Percentiles rank a stretch among this genome's conserved stretches.
These are phyloP conservation scores for Tyto alba DNA, from an alignment of 2,113 vertebrate species.

Conservation along the genomic window DNA sequence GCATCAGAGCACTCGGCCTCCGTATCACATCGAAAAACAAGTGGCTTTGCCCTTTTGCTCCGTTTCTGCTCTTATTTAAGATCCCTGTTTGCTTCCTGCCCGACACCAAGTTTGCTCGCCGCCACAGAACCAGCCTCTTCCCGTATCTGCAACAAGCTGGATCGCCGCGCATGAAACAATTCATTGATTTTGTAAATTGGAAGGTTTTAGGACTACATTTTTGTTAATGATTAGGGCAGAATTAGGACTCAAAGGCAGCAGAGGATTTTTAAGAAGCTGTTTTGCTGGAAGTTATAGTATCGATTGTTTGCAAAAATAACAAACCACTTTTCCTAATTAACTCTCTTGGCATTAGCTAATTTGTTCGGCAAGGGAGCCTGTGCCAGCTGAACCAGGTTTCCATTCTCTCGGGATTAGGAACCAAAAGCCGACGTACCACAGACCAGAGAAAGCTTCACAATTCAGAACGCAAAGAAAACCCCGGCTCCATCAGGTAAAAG, in stretches of 20 bases:
- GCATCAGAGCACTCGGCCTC: fast-evolving
- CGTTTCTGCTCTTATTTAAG: not conserved
- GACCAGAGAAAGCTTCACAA: not conserved
- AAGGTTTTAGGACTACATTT: not conserved
- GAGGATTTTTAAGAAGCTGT: too few species aligned
- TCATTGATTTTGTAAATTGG: not conserved
- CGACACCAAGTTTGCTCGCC: fast-evolving
- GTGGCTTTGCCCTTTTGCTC: not conserved
- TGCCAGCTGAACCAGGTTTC: not conserved
- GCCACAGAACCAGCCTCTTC: too few species aligned
- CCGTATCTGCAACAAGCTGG: fast-evolving
- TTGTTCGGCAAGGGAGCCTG: not conserved
- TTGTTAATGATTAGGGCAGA: not conserved
- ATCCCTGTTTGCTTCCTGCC: not conserved
- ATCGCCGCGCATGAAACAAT: fast-evolving
- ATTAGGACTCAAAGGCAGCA: not conserved
- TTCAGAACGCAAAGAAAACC: not conserved
- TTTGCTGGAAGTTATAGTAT: not conserved
- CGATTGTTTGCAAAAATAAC: not conserved
- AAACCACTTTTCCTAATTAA: not conserved
- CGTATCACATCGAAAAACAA: fast-evolving
- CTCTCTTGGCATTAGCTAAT: not conserved
- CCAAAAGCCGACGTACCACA: not conserved
- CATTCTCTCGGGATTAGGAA: not conserved
- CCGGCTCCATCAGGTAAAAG: not conserved